These are phyloP conservation scores for Acrossocheilus fasciatus DNA, from an alignment of 2,797 vertebrate genomes.

Conservation along the genomic window DNA sequence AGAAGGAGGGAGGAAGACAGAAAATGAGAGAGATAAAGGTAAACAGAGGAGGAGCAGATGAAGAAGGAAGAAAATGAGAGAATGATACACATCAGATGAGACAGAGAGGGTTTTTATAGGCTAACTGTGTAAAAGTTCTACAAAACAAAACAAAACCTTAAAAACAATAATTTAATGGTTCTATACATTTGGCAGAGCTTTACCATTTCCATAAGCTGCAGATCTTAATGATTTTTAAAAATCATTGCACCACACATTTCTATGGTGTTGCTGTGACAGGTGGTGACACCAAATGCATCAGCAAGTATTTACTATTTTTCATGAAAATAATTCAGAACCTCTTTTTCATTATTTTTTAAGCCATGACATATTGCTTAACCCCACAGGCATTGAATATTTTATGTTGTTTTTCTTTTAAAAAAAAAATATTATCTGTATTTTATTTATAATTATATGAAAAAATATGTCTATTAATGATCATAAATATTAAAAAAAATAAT, in stretches of 20 bases:
- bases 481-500: no score
- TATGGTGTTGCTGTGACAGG: not conserved
- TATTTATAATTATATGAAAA: not conserved
- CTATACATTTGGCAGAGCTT: not conserved
- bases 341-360: not conserved
- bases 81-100: slow-evolving; percentile 61
- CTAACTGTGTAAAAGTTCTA: not conserved
- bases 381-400: not conserved
- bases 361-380: not conserved
- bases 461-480: not conserved
- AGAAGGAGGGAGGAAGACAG: not conserved
- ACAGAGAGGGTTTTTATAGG: slow-evolving; percentile 17
- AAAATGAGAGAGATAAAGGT: slow-evolving; percentile 62
- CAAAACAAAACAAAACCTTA: not conserved
- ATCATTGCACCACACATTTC: not conserved
- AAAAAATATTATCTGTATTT: not conserved
- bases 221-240: not conserved
- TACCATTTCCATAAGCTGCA: not conserved
- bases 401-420: not conserved
- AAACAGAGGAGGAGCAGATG: slow-evolving; percentile 46
- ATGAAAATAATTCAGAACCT: not conserved
- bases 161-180: not conserved
- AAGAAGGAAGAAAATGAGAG: slow-evolving; percentile 38
- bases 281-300: not conserved
- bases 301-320: not conserved